A percentile compares a stretch with the other conserved stretches of the same genome.
Evolutionary conservation across 2,888 invertebrate species (phyloP).

Genomic region (Auanema sp.): DNA sequence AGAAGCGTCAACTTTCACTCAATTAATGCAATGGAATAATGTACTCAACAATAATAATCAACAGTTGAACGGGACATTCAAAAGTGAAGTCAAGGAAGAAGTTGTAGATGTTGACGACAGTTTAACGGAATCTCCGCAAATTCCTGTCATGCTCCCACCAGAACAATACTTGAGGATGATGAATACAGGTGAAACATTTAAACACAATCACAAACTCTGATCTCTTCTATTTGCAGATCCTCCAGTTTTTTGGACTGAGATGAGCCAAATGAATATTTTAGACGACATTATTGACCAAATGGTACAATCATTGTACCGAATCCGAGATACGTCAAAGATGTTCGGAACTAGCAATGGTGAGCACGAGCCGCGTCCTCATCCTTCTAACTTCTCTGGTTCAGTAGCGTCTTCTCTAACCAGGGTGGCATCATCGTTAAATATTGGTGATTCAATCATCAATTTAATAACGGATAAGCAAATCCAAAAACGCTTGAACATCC

Average conservation of each 20-base stretch:
- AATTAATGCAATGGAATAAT: conserved; percentile 35
- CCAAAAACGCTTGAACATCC: conserved; percentile 3
- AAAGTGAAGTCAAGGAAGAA: conserved; percentile 19
- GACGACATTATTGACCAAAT: conserved; percentile 52
- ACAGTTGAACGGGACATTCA: too few relatives aligned
- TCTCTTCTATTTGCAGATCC: conserved; percentile 37
- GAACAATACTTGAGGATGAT: conserved; percentile 28
- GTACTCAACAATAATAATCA: conserved; percentile 37
- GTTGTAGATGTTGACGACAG: conserved; percentile 26
- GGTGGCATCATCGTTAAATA: conserved; percentile 10
- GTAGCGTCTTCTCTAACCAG: conserved; percentile 12
- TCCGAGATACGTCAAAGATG: conserved; percentile 14
- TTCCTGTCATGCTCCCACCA: conserved; percentile 9
- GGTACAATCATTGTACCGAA: conserved; percentile 16
- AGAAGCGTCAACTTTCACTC: conserved; percentile 31
- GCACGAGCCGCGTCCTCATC: background rate
- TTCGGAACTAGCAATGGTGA: background rate
- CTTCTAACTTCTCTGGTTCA: background rate
- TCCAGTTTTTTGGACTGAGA: conserved; percentile 48
- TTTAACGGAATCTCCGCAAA: conserved; percentile 16
- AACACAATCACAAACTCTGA: background rate
- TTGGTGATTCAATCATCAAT: conserved; percentile 13
- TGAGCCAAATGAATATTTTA: conserved; percentile 47
- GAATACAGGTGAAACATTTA: conserved; percentile 21
- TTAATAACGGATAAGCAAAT: conserved; percentile 11